A percentile compares a stretch with the other conserved stretches of the same genome.
phyloP scores from a whole-genome alignment of 2,888 invertebrate genomes.

The Drosophila neotestacea region DNA sequence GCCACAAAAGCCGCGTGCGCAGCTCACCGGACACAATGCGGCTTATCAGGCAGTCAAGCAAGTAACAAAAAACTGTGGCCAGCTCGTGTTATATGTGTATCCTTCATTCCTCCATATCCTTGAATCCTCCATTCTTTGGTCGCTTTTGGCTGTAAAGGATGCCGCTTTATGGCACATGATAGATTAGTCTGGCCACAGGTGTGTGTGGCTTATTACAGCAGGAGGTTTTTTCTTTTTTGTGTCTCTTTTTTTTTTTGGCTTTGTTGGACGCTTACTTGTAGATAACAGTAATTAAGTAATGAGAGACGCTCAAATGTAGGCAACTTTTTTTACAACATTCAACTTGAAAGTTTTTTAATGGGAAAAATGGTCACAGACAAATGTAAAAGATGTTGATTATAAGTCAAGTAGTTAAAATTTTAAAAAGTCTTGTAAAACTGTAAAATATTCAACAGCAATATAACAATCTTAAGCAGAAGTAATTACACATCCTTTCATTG shows the following conservation, averaged over 20 bases:
- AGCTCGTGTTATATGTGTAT: slow-evolving; percentile 18
- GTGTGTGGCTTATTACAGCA: slow-evolving; percentile 48
- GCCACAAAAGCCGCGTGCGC: slow-evolving; percentile 81
- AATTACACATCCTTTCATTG: background rate
- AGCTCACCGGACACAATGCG: slow-evolving; percentile 76
- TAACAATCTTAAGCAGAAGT: background rate
- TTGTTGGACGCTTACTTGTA: slow-evolving; percentile 28
- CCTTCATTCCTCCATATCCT: background rate
- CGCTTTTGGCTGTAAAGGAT: slow-evolving; percentile 28
- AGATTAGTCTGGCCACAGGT: slow-evolving; percentile 79
- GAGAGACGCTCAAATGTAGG: slow-evolving; percentile 52
- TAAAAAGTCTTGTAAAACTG: no score
- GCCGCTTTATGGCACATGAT: slow-evolving; percentile 80
- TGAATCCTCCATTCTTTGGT: slow-evolving; percentile 1
- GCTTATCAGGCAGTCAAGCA: slow-evolving; percentile 66
- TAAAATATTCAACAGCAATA: no score
- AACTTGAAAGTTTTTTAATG: background rate
- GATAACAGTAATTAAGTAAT: slow-evolving; percentile 74
- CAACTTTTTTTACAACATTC: slow-evolving; percentile 40
- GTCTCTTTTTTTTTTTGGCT: slow-evolving; percentile 31
- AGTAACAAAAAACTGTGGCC: slow-evolving; percentile 42
- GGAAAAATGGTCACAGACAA: background rate
- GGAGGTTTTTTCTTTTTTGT: slow-evolving; percentile 1
- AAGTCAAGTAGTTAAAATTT: no score
- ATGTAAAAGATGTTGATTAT: background rate